A percentile compares a stretch with the other conserved stretches of the same genome.
Evolutionary conservation across 2,113 vertebrate species (phyloP).

Genomic region (Prunella himalayana): DNA sequence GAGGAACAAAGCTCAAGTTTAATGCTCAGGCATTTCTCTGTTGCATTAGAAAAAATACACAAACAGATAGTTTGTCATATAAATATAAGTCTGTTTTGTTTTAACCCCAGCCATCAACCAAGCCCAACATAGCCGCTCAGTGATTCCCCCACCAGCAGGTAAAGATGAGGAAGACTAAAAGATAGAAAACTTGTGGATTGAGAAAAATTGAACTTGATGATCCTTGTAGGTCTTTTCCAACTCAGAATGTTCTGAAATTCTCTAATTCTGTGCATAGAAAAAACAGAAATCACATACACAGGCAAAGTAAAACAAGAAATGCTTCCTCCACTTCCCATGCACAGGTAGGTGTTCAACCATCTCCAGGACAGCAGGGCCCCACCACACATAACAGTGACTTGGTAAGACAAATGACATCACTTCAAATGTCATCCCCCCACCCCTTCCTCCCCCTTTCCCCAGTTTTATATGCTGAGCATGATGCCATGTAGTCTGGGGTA

Average conservation of each 20-base stretch:
- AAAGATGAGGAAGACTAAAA: neutral
- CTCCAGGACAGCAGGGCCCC: no score
- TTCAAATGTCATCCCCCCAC: rapidly evolving
- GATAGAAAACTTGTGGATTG: neutral
- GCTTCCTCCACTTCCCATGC: neutral
- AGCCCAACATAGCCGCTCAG: neutral
- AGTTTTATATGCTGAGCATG: neutral
- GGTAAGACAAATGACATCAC: neutral
- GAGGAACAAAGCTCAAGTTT: neutral
- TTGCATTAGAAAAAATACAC: neutral
- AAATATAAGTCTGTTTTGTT: neutral
- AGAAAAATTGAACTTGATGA: neutral
- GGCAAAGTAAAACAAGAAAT: neutral
- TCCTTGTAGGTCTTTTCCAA: neutral
- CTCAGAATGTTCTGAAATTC: neutral
- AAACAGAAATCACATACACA: neutral
- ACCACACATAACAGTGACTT: no score
- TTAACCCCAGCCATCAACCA: neutral
- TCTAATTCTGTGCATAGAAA: neutral
- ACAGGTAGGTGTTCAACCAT: neutral
- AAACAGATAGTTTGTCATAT: neutral
- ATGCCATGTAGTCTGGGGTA: neutral
- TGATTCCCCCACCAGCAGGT: neutral
- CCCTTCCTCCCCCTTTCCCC: neutral
- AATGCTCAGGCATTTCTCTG: neutral